Evolutionary conservation across 2,888 invertebrate species (phyloP).

Genomic region (Agrochola lychnidis): DNA sequence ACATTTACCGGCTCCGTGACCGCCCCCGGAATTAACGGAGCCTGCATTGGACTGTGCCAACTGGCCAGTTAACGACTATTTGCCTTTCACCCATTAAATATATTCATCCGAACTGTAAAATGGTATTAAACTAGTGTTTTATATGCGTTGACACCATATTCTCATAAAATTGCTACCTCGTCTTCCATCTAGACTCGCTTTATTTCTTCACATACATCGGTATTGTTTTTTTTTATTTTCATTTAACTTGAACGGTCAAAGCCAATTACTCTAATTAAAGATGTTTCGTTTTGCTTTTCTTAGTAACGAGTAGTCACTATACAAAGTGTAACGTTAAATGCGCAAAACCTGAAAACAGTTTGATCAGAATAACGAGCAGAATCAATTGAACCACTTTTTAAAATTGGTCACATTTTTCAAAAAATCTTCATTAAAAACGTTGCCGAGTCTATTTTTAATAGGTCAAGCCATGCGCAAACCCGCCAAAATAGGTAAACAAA

Average conservation of each 20-base stretch:
- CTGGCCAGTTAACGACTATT: conserved; percentile 78
- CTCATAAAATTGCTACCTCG: conserved; percentile 2
- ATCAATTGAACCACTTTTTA: no score
- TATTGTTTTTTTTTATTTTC: conserved; percentile 12
- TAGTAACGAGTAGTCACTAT: neutral
- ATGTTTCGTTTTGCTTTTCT: conserved; percentile 24
- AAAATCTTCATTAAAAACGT: no score
- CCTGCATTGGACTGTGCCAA: conserved; percentile 78
- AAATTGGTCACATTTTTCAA: no score
- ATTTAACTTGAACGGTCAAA: conserved; percentile 2
- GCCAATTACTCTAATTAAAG: conserved; percentile 38
- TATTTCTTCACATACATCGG: conserved; percentile 12
- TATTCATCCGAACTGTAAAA: conserved; percentile 67
- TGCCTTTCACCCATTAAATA: conserved; percentile 76
- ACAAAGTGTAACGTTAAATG: neutral
- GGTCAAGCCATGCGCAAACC: no score
- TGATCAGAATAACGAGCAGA: no score
- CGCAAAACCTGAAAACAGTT: no score
- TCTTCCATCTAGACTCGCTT: neutral
- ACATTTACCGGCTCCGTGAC: conserved; percentile 79
- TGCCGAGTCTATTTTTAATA: no score
- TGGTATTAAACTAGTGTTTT: conserved; percentile 59
- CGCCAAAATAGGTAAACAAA: no score
- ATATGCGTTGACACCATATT: conserved; percentile 25
- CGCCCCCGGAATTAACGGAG: conserved; percentile 77